phyloP scores from a whole-genome alignment of 2,888 invertebrate genomes.

The Petrolisthes manimaculis region DNA sequence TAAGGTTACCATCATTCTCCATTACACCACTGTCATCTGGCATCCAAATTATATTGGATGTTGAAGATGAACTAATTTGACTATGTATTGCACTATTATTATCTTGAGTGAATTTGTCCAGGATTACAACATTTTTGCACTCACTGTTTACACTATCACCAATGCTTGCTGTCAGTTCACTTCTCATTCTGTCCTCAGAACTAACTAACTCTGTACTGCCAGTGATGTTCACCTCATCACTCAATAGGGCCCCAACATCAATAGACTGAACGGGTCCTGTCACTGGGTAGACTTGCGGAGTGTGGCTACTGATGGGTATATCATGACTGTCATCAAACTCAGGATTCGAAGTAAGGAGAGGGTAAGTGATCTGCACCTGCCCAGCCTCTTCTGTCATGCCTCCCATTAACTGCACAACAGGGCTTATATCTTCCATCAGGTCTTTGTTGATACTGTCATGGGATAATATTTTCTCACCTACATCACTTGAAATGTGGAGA shows the following conservation, averaged over 20 bases:
- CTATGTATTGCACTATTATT: slow-evolving; percentile 8
- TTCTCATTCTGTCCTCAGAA: background rate
- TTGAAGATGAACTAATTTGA: slow-evolving; percentile 17
- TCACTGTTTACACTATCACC: slow-evolving; percentile 23
- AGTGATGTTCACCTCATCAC: background rate
- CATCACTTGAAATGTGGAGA: background rate
- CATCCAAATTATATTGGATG: slow-evolving; percentile 35
- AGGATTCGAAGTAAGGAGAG: slow-evolving; percentile 20
- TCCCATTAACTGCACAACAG: slow-evolving; percentile 34
- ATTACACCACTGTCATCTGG: slow-evolving; percentile 11
- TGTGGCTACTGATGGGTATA: slow-evolving; percentile 18
- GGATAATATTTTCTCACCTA: background rate
- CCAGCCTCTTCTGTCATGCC: slow-evolving; percentile 8
- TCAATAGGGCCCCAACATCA: slow-evolving; percentile 32
- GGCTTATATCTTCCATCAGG: slow-evolving; percentile 4
- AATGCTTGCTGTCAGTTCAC: slow-evolving; percentile 18
- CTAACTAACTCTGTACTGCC: slow-evolving; percentile 12
- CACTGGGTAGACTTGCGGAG: slow-evolving; percentile 9
- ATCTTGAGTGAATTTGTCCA: slow-evolving; percentile 18
- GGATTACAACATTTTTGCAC: slow-evolving; percentile 33
- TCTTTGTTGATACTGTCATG: background rate
- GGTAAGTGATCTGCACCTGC: slow-evolving; percentile 34
- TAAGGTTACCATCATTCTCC: background rate
- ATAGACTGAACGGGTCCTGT: slow-evolving; percentile 20
- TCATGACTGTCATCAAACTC: slow-evolving; percentile 16